Evolutionary conservation across 1,140 invertebrate species (phyloP).

Genomic region (Scylla paramamosain): DNA sequence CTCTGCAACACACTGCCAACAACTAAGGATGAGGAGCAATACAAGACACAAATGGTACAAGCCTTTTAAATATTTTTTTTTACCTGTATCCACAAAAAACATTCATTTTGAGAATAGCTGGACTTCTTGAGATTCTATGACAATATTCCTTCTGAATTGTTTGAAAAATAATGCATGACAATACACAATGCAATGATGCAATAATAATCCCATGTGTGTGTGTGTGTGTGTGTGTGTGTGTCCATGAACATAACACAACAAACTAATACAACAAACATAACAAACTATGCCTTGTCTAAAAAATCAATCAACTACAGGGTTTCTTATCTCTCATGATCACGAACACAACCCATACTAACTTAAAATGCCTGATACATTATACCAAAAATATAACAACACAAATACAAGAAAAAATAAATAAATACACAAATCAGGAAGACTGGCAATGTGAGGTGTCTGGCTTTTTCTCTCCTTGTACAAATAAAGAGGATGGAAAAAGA

Average conservation of each 20-base stretch:
- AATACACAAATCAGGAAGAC: not conserved
- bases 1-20: conserved; percentile 58
- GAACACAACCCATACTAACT: not conserved
- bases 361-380: too few species aligned
- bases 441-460: too few species aligned
- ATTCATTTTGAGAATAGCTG: not conserved
- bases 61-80: not conserved
- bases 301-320: not conserved
- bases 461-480: not conserved
- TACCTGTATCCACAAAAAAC: not conserved
- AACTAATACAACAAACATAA: too few species aligned
- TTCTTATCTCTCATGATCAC: not conserved
- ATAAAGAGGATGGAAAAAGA: not conserved
- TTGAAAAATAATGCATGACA: not conserved
- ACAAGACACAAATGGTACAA: not conserved
- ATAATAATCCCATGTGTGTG: not conserved
- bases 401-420: conserved; percentile 2
- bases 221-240: not conserved
- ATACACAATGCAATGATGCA: not conserved
- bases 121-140: not conserved
- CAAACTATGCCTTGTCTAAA: too few species aligned
- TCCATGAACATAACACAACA: too few species aligned
- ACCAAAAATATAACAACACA: not conserved
- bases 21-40: not conserved
- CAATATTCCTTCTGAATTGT: too few species aligned